These are phyloP conservation scores for Eristalinus sepulchralis DNA, from an alignment of 2,888 invertebrate genomes.

Conservation along the genomic window DNA sequence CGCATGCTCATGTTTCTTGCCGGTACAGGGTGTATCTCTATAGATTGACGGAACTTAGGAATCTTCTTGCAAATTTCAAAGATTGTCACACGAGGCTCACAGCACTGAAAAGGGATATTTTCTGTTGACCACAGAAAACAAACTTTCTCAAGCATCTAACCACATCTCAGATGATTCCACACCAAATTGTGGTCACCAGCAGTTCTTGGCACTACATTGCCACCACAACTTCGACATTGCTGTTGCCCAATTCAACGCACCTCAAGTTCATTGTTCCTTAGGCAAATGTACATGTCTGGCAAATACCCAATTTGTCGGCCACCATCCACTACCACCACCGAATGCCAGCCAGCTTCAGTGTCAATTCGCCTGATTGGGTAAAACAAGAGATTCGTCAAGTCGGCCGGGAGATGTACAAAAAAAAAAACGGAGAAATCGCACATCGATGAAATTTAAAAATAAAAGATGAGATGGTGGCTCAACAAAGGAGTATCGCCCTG, in stretches of 20 bases:
- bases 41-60: no score
- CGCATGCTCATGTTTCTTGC: no score
- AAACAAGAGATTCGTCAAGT: constrained; percentile 52
- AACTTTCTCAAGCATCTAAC: not conserved
- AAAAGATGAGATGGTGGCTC: not conserved
- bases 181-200: not conserved
- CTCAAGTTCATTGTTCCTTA: constrained; percentile 30
- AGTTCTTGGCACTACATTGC: not conserved
- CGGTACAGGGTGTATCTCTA: no score
- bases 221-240: not conserved
- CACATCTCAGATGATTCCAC: not conserved
- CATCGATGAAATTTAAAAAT: constrained; percentile 32
- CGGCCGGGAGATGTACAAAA: not conserved
- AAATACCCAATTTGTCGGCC: constrained; percentile 62
- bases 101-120: no score
- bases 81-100: no score
- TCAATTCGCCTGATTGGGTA: constrained; percentile 61
- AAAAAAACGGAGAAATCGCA: not conserved
- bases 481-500: not conserved
- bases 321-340: constrained; percentile 8
- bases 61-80: no score
- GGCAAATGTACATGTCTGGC: constrained; percentile 27
- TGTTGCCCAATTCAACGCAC: constrained; percentile 20
- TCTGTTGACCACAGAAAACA: not conserved
- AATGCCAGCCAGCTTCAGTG: constrained; percentile 48